Base-by-base conservation (phyloP, 2,888 invertebrate genomes). In the Phania funesta region DNA sequence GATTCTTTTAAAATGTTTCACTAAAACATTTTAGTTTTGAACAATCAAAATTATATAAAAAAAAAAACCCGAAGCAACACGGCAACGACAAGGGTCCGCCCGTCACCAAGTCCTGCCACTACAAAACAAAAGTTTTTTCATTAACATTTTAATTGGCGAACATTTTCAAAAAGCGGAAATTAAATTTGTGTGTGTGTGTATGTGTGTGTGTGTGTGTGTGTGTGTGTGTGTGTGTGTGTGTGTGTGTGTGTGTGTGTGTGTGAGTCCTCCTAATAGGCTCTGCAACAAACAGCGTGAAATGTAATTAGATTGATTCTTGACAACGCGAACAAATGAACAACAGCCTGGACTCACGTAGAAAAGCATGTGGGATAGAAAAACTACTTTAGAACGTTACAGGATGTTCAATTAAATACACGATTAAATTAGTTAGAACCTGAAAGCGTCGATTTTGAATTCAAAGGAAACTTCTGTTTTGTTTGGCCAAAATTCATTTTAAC, bases 81-180 rank as follows among this genome's bases (percentile, higher is more conserved):
- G 56, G 11, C 56, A 41, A 62, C 62, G 60, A 46, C 65, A 70
- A 75, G 67, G 71, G 52, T 71, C 78, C 70, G 68, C 7, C 8
- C 67, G 71, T 74, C 67, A 60, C 16, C 44, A 65, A 65, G 50
- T 77, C 68, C 74, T 24, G 48, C 56, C 62, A 58, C 62, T 75
- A 52, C 68, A 62, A 62, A 73, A 62, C 62, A 77, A 77, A 84
- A 84, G 83, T 85, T 83, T 81, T 84, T 85, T 84, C 81, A 85
- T 85, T 85, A 84, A 85, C 84, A 84, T 84, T 84, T 85, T 84
- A 84, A 84, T 84, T 84, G 84, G 83, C 83, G 84, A 73, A 84
- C 83, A 83, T 81, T 85, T 84, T 84, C 77, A 68, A 83, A 82
- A 78, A 78, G 70, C 78, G 82, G 82, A 82, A 82, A 82, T 82